A percentile compares a stretch with the other conserved stretches of the same genome.
phyloP scores from a whole-genome alignment of 2,113 vertebrate genomes.

The Tinamus guttatus region DNA sequence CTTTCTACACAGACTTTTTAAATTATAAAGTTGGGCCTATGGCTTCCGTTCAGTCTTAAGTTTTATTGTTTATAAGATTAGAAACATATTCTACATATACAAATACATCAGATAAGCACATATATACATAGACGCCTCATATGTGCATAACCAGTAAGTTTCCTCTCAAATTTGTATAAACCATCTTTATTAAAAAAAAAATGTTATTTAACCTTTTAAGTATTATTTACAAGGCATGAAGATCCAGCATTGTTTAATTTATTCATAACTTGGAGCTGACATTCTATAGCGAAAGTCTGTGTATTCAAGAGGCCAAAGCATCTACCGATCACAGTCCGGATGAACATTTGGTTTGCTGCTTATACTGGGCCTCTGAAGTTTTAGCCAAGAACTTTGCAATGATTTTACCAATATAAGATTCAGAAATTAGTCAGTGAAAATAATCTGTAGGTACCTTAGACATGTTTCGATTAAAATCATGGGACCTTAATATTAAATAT shows the following conservation, averaged over 20 bases:
- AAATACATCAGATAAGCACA: background rate
- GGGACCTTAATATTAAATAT: no score
- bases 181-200: background rate
- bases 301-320: background rate
- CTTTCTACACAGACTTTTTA: background rate
- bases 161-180: background rate
- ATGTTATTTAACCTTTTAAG: background rate
- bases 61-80: conserved; percentile 76
- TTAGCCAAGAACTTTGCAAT: background rate
- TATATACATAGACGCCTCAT: background rate
- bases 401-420: background rate
- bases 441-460: background rate
- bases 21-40: conserved; percentile 62
- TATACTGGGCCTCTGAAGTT: background rate
- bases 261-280: background rate
- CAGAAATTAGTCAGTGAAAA: background rate
- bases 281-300: background rate
- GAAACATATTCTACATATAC: conserved; percentile 57
- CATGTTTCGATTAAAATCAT: background rate
- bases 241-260: background rate
- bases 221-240: background rate
- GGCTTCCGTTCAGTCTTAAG: conserved; percentile 61
- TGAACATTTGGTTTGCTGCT: background rate
- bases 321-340: background rate
- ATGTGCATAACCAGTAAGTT: background rate